phyloP scores from a whole-genome alignment of 2,888 invertebrate species.

The Nezara viridula region DNA sequence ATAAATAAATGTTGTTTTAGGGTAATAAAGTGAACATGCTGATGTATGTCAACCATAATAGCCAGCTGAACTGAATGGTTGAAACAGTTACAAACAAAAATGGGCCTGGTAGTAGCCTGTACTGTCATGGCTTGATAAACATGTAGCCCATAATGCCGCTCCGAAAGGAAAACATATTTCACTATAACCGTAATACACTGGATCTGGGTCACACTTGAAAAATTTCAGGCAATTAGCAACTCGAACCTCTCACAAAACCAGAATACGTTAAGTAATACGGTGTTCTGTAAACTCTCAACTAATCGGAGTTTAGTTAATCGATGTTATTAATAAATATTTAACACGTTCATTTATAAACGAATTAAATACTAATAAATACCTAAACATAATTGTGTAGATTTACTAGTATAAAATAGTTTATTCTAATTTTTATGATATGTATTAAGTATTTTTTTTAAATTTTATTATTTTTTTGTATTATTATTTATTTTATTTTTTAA shows the following conservation, averaged over 20 bases:
- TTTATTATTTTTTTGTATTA: too few relatives aligned
- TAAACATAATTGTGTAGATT: too few relatives aligned
- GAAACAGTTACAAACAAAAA: not conserved
- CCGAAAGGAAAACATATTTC: constrained; percentile 23
- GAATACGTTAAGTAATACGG: not conserved
- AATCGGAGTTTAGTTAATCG: not conserved
- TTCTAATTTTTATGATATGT: too few relatives aligned
- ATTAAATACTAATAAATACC: too few relatives aligned
- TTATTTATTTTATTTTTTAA: too few relatives aligned
- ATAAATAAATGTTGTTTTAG: not conserved
- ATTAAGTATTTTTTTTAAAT: too few relatives aligned
- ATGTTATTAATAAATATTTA: not conserved
- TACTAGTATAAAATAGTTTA: too few relatives aligned
- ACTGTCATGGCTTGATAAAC: constrained; percentile 33
- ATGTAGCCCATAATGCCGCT: constrained; percentile 25
- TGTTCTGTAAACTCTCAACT: not conserved
- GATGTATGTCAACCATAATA: not conserved
- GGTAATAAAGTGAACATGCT: not conserved
- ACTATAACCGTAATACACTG: constrained; percentile 5
- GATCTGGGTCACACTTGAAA: constrained; percentile 25
- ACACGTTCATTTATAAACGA: too few relatives aligned
- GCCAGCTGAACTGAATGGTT: not conserved
- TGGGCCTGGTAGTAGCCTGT: not conserved
- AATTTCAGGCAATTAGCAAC: constrained; percentile 18
- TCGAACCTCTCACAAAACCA: not conserved